Evolutionary conservation across 64 coral and sea anemone species (phyloP), one percentile per base, ranked within the genome.

Genomic region (Dendrophyllia cribrosa): DNA sequence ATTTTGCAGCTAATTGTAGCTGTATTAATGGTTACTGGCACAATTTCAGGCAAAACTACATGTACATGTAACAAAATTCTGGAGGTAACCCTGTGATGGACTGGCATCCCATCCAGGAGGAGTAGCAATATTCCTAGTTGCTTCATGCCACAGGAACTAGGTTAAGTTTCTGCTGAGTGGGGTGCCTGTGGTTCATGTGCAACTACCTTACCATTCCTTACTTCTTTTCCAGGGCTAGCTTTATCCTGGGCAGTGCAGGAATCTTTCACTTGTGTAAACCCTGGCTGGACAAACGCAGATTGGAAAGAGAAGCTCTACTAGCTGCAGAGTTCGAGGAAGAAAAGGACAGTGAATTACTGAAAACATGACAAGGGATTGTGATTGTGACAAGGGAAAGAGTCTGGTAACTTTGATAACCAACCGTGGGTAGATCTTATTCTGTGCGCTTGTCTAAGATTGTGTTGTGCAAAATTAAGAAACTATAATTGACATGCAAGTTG

Each of bases 191-290:
- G 34, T 2, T 34, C 34, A 1, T 34, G 34, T 34, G 34, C 34
- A 34, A 2, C 34, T 34, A 34, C 34, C 34, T 56, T 56, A 56
- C 53, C 53, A 56, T 12, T 56, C 7, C 7, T 1, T 5, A 56
- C 12, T 56, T 9, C 7, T 46, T 78, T 88, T 56, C 2, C 10
- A 90, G 76, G 75, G 45, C 45, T 53, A 52, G 45, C 25, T 12
- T 90, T 16, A 7, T 80, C 0, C 17, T 51, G 14, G 88, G 81
- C 1, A 94, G 87, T 82, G 95, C 95, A 77, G 71, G 91, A 94
- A 58, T 91, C 5, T 97, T 97, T 59, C 93, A 97, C 59, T 91
- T 97, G 15, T 94, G 81, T 47, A 97, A 91, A 84, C 95, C 95
- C 15, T 97, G 93, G 48, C 83, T 97, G 64, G 95, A 97, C 76